Percentiles rank a stretch among this genome's conserved stretches.
phyloP scores from a whole-genome alignment of 2,797 vertebrate genomes.

The Champsocephalus gunnari region DNA sequence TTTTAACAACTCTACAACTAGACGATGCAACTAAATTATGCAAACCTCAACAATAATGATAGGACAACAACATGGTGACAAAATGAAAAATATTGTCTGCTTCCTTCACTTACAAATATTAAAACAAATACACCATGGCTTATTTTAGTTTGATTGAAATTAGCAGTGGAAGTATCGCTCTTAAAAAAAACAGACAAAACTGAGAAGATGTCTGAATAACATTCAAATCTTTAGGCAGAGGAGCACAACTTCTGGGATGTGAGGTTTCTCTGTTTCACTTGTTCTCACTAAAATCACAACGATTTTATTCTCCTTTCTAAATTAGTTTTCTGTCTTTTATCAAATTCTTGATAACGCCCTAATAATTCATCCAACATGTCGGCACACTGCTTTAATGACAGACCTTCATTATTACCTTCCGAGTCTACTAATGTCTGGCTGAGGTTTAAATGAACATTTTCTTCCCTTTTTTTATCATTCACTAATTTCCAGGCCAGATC shows the following conservation, averaged over 20 bases:
- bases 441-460: background rate
- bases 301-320: background rate
- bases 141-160: constrained; percentile 84
- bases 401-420: background rate
- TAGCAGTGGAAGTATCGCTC: constrained; percentile 90
- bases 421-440: background rate
- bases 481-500: background rate
- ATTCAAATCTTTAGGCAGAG: constrained; percentile 85
- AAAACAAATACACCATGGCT: constrained; percentile 92
- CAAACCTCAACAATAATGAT: constrained; percentile 88
- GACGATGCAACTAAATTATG: constrained; percentile 90
- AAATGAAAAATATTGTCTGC: constrained; percentile 55
- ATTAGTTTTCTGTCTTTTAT: background rate
- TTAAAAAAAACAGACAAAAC: constrained; percentile 87
- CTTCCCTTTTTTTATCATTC: background rate
- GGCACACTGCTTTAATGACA: background rate
- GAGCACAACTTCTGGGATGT: constrained; percentile 65
- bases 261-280: constrained; percentile 7
- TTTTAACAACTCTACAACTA: constrained; percentile 85
- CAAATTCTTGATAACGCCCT: background rate
- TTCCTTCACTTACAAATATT: constrained; percentile 88
- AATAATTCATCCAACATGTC: background rate
- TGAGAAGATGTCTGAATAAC: constrained; percentile 51
- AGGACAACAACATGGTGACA: constrained; percentile 81
- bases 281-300: background rate